Percentiles rank a stretch among this genome's conserved stretches.
phyloP scores from a whole-genome alignment of 2,888 invertebrate genomes.

The Thyatira batis region DNA sequence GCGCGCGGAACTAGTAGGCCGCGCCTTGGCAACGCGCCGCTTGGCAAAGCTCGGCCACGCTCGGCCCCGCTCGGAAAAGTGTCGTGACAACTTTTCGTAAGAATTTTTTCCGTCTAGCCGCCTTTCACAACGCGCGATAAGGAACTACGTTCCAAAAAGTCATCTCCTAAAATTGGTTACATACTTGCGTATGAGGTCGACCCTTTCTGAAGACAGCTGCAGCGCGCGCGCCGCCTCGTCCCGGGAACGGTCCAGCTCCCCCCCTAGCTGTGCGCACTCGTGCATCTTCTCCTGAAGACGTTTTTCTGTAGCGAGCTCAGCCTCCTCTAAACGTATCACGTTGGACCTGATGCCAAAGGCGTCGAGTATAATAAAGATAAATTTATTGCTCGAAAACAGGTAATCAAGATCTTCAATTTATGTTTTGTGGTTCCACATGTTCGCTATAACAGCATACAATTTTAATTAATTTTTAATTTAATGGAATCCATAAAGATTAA shows the following conservation, averaged over 20 bases:
- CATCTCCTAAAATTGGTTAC: slow-evolving; percentile 37
- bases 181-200: slow-evolving; percentile 83
- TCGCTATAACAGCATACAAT: slow-evolving; percentile 48
- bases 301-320: slow-evolving; percentile 81
- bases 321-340: slow-evolving; percentile 81
- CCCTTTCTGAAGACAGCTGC: slow-evolving; percentile 84
- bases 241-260: slow-evolving; percentile 84
- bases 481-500: too few relatives aligned
- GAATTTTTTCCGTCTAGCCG: too few relatives aligned
- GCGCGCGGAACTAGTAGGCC: too few relatives aligned
- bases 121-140: too few relatives aligned
- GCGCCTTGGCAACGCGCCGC: too few relatives aligned
- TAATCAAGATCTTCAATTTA: too few relatives aligned
- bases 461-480: too few relatives aligned
- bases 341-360: slow-evolving; percentile 70
- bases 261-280: slow-evolving; percentile 84
- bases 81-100: too few relatives aligned
- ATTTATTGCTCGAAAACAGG: too few relatives aligned
- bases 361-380: too few relatives aligned
- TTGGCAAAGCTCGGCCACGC: too few relatives aligned
- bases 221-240: slow-evolving; percentile 87
- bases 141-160: not conserved
- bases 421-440: slow-evolving; percentile 82
- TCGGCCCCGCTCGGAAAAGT: too few relatives aligned
- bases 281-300: slow-evolving; percentile 86